Percentiles rank a stretch among this genome's conserved stretches.
phyloP scores from a whole-genome alignment of 2,113 vertebrate genomes.

The Gymnogyps californianus region DNA sequence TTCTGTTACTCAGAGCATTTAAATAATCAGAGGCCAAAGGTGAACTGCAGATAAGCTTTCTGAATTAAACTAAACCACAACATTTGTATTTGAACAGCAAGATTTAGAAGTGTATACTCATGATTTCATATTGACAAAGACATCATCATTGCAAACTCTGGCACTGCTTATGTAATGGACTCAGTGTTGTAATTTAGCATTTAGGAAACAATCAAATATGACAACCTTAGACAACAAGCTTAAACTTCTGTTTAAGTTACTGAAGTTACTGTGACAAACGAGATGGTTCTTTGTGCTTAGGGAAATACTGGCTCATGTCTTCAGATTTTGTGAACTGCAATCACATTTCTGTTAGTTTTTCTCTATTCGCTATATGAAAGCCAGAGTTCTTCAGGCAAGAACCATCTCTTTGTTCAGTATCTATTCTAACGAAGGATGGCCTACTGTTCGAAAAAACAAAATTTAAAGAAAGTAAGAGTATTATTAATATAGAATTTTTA shows the following conservation, averaged over 20 bases:
- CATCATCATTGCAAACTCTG: not conserved
- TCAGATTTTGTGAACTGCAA: not conserved
- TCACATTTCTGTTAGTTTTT: not conserved
- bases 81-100: not conserved
- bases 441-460: accelerated
- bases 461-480: not conserved
- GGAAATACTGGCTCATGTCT: not conserved
- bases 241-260: not conserved
- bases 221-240: not conserved
- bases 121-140: not conserved
- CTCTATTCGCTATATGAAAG: not conserved
- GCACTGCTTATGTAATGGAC: not conserved
- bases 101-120: not conserved
- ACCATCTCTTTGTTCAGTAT: not conserved
- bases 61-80: not conserved
- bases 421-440: not conserved
- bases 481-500: not conserved
- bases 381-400: not conserved
- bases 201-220: not conserved
- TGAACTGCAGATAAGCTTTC: not conserved
- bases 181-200: not conserved
- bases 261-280: not conserved
- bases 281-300: not conserved
- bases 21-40: not conserved
- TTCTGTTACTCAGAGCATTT: not conserved